phyloP scores from a whole-genome alignment of 2,113 vertebrate genomes.

The Oryctolagus cuniculus region mOryCun1.1 NC_091438.1:88593001-88593500 shows the following conservation, averaged over 20 bases:
- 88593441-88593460: no score
- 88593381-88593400: no score
- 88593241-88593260: neutral
- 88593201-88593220: conserved; percentile 21
- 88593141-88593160: neutral
- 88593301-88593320: no score
- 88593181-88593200: conserved; percentile 25
- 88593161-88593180: neutral
- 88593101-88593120: neutral
- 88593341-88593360: no score
- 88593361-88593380: no score
- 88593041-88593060: conserved; percentile 49
- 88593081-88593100: neutral
- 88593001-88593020: conserved; percentile 29
- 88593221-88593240: neutral
- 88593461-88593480: no score
- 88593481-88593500: no score
- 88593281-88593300: neutral
- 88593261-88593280: neutral
- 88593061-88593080: conserved; percentile 48
- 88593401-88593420: no score
- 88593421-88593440: no score
- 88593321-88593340: neutral
- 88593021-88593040: conserved; percentile 43
- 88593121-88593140: neutral